These are phyloP conservation scores for Calidris pugnax DNA, from an alignment of 2,113 vertebrate genomes.

Conservation along the genomic window DNA sequence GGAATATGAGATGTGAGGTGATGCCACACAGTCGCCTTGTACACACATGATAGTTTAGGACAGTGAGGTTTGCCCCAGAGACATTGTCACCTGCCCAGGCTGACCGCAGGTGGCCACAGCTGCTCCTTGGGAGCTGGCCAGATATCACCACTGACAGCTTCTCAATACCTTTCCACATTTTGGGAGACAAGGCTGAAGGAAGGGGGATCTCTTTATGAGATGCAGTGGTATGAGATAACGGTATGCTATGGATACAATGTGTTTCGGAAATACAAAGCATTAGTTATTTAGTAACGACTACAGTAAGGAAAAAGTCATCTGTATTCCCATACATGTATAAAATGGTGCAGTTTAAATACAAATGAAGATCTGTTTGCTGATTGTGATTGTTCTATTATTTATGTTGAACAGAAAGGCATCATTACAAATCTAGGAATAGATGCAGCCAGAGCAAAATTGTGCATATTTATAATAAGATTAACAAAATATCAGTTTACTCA, in stretches of 20 bases:
- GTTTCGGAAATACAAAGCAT: fast-evolving
- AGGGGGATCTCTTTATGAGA: neutral
- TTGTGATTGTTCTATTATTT: slow-evolving; percentile 4
- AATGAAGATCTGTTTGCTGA: neutral
- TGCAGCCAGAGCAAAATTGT: neutral
- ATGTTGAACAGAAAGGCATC: neutral
- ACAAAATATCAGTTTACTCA: slow-evolving; percentile 15
- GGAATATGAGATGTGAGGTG: neutral
- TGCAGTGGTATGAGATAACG: neutral
- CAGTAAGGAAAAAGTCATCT: neutral
- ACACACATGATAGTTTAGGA: fast-evolving
- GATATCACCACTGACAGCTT: neutral
- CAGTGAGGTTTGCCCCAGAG: neutral
- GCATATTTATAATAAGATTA: neutral
- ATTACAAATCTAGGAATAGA: slow-evolving; percentile 13
- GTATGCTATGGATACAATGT: fast-evolving
- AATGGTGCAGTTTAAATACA: neutral
- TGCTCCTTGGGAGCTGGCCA: neutral
- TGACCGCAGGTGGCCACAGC: neutral
- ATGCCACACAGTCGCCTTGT: neutral
- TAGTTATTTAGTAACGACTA: neutral
- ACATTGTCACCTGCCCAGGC: neutral
- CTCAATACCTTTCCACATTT: neutral
- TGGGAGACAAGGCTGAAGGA: neutral
- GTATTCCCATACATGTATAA: neutral